Base-by-base conservation (phyloP, 2,888 invertebrate species). In the Timema podura region DNA sequence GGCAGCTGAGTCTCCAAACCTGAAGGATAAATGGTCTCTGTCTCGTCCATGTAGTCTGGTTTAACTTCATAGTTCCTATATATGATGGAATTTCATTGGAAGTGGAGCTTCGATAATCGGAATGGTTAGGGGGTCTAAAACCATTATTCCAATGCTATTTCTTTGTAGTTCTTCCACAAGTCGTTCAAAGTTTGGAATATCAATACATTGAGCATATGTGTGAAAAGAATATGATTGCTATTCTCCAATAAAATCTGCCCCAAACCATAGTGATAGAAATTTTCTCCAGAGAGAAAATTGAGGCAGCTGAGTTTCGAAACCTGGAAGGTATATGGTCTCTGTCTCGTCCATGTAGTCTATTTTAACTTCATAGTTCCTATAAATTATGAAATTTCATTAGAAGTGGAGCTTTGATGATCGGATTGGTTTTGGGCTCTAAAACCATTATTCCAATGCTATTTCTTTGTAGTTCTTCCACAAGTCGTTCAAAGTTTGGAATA, bases 91-190 rank as follows among this genome's bases (percentile, higher is more conserved):
- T 61, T 44, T 13, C 44, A 8, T 61, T 61, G 61, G 61, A 61
- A 61, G 61, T 61, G 16, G 13, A 11, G 5, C 61, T 61, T 61
- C 44, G 45, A 61, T 13, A 61, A 61, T 61, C 44, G 61, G 61
- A 61, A 61, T 61, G 61, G 45, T 61, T 9, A 5, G 16, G 45
- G 61, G 61, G 30, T 49, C n/a, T 49, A 49, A 49, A 13, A 61
- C 44, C 45, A 44, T 61, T 61, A 61, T 61, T 16, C 61, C 61
- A 44, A 9, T 61, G 61, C 61, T 61, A 16, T 61, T 30, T 61
- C 45, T 61, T 45, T 5, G 30, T 44, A 61, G 61, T 61, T 61
- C 16, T 61, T 61, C 61, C 11, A n/a, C 9, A 44, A 44, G 45
- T 61, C 44, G 10, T 45, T 6, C 30, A 61, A 61, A 30, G 44